A percentile compares a stretch with the other conserved stretches of the same genome.
Conservation (phyloP, 2,113 vertebrate genomes). For the Cebidichthys violaceus region DNA sequence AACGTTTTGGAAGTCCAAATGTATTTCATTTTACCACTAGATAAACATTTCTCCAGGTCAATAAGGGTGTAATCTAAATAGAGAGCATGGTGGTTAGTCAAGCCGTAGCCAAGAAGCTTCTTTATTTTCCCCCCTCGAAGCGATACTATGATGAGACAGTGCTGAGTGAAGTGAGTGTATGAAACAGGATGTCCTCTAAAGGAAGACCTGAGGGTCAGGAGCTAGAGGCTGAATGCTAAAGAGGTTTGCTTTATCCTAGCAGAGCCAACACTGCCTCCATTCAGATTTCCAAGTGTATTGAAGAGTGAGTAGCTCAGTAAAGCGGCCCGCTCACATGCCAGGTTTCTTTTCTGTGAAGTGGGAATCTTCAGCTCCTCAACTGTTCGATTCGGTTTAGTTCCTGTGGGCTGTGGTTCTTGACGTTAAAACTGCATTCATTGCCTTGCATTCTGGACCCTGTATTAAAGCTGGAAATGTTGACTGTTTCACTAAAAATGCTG, state of each 20-base stretch:
- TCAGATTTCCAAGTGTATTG: constrained; percentile 54
- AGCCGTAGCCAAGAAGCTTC: constrained; percentile 17
- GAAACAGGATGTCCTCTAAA: constrained; percentile 62
- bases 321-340: constrained; percentile 32
- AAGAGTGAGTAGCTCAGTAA: constrained; percentile 32
- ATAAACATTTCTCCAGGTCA: not conserved
- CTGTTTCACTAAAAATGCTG: not conserved
- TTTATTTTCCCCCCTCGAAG: constrained; percentile 20
- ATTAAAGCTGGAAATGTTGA: not conserved
- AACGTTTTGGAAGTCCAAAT: constrained; percentile 18
- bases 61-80: not conserved
- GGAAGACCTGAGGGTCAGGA: constrained; percentile 58
- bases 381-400: not conserved
- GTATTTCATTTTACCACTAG: not conserved
- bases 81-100: constrained; percentile 24
- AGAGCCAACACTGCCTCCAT: constrained; percentile 60
- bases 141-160: constrained; percentile 41
- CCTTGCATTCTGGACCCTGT: not conserved
- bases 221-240: constrained; percentile 68
- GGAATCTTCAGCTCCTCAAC: constrained; percentile 22
- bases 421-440: not conserved
- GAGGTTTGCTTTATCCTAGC: constrained; percentile 59
- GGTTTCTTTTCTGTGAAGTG: constrained; percentile 34
- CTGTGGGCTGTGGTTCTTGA: not conserved
- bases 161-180: constrained; percentile 49